These are phyloP conservation scores for Onychorhynchus coronatus DNA, from an alignment of 2,113 vertebrate species.

Conservation along the genomic window DNA sequence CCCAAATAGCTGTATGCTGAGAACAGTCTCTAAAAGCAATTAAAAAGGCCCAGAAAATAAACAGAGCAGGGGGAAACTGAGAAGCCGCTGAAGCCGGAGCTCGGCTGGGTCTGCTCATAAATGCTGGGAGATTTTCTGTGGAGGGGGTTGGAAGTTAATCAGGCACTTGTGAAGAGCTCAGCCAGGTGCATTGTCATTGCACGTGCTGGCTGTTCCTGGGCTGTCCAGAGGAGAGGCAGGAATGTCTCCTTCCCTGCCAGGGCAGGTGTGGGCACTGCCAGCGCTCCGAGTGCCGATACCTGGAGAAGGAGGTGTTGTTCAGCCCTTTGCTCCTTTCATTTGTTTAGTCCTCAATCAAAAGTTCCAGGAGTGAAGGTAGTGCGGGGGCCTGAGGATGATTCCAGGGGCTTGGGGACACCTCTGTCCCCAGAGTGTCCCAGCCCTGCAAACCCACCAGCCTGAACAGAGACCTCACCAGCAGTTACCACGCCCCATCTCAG, in stretches of 20 bases:
- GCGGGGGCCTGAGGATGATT: not conserved
- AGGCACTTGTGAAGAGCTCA: not conserved
- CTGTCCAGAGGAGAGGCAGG: not conserved
- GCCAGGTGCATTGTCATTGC: not conserved
- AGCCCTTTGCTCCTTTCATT: not conserved
- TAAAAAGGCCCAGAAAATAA: not conserved
- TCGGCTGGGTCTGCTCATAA: not conserved
- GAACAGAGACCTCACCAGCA: accelerated
- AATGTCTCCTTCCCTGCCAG: not conserved
- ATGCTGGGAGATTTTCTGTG: accelerated
- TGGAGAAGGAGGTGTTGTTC: accelerated
- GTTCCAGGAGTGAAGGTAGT: not conserved
- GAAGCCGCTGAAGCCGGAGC: not conserved
- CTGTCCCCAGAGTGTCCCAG: not conserved
- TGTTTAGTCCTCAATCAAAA: not conserved
- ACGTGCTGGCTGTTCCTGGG: not conserved
- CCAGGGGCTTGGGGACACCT: accelerated
- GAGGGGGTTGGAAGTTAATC: not conserved
- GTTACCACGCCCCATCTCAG: accelerated
- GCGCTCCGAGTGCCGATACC: accelerated
- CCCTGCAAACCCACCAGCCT: not conserved
- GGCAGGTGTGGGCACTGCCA: not conserved
- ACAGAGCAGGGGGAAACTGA: not conserved
- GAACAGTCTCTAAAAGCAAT: not conserved
- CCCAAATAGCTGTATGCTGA: conserved; percentile 16